Evolutionary conservation across 2,888 invertebrate genomes (phyloP).

Genomic region (Carabus problematicus): DNA sequence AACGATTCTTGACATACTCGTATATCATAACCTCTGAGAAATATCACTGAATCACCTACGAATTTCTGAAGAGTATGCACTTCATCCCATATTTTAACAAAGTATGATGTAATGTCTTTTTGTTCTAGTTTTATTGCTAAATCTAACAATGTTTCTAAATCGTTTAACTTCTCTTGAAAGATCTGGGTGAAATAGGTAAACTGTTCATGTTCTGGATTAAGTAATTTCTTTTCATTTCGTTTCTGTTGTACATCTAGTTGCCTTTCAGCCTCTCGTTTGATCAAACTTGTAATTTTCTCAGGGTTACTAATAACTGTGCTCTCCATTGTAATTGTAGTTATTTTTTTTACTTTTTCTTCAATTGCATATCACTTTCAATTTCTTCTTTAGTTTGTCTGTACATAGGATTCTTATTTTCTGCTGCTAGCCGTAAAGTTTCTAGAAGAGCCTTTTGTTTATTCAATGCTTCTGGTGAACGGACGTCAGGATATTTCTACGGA

Average conservation of each 20-base stretch:
- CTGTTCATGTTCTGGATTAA: constrained; percentile 70
- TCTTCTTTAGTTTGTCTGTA: constrained; percentile 62
- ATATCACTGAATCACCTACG: constrained; percentile 80
- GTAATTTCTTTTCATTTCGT: constrained; percentile 68
- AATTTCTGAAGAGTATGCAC: constrained; percentile 79
- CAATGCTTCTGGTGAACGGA: constrained; percentile 48
- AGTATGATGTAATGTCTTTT: constrained; percentile 65
- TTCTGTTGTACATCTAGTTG: constrained; percentile 71
- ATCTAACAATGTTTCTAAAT: constrained; percentile 68
- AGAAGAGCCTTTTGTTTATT: constrained; percentile 55
- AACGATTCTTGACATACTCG: constrained; percentile 77
- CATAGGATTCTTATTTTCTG: constrained; percentile 59
- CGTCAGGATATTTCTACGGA: constrained; percentile 57
- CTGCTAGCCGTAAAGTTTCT: constrained; percentile 62
- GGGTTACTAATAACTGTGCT: constrained; percentile 52
- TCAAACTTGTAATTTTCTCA: constrained; percentile 58
- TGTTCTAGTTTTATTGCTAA: constrained; percentile 60
- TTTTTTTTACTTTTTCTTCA: constrained; percentile 46
- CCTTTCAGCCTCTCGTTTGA: constrained; percentile 69
- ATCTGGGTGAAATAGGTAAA: constrained; percentile 74
- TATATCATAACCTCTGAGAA: constrained; percentile 81
- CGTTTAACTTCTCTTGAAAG: constrained; percentile 71
- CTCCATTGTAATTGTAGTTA: constrained; percentile 54
- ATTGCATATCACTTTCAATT: constrained; percentile 55
- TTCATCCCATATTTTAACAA: constrained; percentile 74